Conservation (phyloP, 1,140 invertebrate genomes). For the Hydropsyche tenuis region DNA sequence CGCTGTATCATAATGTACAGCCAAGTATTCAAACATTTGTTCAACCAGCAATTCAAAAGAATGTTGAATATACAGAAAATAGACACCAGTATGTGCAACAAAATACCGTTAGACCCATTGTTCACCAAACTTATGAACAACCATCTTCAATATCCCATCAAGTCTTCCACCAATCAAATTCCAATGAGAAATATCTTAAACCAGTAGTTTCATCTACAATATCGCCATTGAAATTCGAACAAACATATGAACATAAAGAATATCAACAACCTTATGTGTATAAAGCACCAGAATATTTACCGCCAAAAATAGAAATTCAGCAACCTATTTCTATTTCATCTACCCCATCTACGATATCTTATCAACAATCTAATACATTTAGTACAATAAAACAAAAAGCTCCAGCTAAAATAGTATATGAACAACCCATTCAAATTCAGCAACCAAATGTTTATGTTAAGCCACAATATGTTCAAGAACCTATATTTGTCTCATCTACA, state of each 20-base stretch:
- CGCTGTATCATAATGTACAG: constrained; percentile 37
- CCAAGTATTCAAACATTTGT: constrained; percentile 25
- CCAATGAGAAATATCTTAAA: constrained; percentile 29
- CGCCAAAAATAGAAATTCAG: constrained; percentile 52
- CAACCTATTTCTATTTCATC: constrained; percentile 43
- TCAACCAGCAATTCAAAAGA: constrained; percentile 34
- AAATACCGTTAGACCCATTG: constrained; percentile 35
- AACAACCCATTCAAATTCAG: constrained; percentile 10
- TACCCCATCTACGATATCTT: constrained; percentile 28
- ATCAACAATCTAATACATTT: constrained; percentile 42
- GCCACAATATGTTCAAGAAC: too few relatives aligned
- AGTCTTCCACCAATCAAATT: constrained; percentile 54
- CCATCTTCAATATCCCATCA: constrained; percentile 58
- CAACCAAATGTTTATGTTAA: not conserved
- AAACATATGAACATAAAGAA: not conserved
- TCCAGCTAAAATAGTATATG: constrained; percentile 30
- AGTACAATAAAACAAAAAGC: constrained; percentile 21
- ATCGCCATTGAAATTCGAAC: constrained; percentile 50
- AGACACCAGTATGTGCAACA: constrained; percentile 13
- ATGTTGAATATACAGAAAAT: constrained; percentile 1
- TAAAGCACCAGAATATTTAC: constrained; percentile 56
- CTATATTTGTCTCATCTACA: constrained; percentile 35
- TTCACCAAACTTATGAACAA: constrained; percentile 54
- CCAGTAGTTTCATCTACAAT: constrained; percentile 55
- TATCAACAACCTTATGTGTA: constrained; percentile 49